Evolutionary conservation across 2,888 invertebrate genomes (phyloP).

Genomic region (Cremastinae sp.): DNA sequence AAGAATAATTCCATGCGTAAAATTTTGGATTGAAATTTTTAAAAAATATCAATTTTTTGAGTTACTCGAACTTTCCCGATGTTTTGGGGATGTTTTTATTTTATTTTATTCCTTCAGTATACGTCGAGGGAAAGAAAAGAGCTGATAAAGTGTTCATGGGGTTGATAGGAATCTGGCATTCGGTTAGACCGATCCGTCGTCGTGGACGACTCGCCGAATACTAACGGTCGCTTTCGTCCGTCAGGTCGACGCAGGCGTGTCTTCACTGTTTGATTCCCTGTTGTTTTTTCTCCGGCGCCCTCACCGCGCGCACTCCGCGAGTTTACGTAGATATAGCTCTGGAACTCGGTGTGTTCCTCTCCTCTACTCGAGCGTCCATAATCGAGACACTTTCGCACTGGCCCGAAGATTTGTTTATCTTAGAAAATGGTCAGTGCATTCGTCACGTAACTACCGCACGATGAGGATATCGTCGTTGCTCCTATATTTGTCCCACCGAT

Average conservation of each 20-base stretch:
- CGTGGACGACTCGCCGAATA: constrained; percentile 73
- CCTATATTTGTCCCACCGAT: no score
- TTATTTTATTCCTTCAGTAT: no score
- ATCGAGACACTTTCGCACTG: constrained; percentile 14
- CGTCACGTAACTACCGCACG: no score
- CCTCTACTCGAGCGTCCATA: not conserved
- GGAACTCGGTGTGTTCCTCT: no score
- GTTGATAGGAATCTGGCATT: constrained; percentile 67
- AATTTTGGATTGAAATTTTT: no score
- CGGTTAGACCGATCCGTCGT: constrained; percentile 70
- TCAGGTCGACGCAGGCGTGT: constrained; percentile 72
- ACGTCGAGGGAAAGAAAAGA: no score
- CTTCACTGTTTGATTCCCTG: constrained; percentile 17
- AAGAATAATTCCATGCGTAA: no score
- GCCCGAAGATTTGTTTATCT: not conserved
- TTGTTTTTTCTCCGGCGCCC: constrained; percentile 10
- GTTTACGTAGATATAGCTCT: constrained; percentile 1
- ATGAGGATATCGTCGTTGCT: no score
- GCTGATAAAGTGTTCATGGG: not conserved
- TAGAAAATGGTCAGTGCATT: no score
- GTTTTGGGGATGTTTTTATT: no score
- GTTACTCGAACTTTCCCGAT: no score
- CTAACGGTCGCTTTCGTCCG: constrained; percentile 65
- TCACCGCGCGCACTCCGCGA: not conserved
- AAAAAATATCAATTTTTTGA: no score